Percentiles rank a stretch among this genome's conserved stretches.
phyloP scores from a whole-genome alignment of 2,113 vertebrate species.

The Muntiacus muntjak region DNA sequence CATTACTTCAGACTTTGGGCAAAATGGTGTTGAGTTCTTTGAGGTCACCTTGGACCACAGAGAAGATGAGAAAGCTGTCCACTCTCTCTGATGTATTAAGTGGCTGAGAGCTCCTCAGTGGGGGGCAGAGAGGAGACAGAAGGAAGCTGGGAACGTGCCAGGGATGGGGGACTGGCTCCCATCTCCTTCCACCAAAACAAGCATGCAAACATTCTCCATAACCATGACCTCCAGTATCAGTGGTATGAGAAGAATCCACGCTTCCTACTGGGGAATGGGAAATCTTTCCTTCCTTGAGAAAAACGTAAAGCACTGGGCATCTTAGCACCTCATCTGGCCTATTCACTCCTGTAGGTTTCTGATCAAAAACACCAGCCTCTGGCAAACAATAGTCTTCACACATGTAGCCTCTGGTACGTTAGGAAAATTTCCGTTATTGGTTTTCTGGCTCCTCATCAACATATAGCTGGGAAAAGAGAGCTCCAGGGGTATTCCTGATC shows the following conservation, averaged over 20 bases:
- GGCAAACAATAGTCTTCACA: neutral
- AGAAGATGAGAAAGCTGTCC: neutral
- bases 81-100: neutral
- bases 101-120: neutral
- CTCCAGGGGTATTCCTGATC: neutral
- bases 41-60: neutral
- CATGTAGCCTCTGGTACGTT: neutral
- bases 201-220: neutral
- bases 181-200: neutral
- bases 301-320: neutral
- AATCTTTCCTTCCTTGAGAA: neutral
- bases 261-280: accelerated
- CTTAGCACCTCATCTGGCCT: neutral
- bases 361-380: neutral
- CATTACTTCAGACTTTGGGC: neutral
- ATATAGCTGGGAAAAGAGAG: constrained; percentile 11
- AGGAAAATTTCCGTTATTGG: neutral
- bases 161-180: neutral
- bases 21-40: neutral
- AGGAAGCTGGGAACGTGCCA: neutral
- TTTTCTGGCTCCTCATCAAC: neutral
- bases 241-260: neutral
- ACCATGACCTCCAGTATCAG: neutral
- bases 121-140: neutral
- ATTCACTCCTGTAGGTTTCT: neutral